phyloP scores from a whole-genome alignment of 1,140 invertebrate species.

The Pogonomyrmex californicus region DNA sequence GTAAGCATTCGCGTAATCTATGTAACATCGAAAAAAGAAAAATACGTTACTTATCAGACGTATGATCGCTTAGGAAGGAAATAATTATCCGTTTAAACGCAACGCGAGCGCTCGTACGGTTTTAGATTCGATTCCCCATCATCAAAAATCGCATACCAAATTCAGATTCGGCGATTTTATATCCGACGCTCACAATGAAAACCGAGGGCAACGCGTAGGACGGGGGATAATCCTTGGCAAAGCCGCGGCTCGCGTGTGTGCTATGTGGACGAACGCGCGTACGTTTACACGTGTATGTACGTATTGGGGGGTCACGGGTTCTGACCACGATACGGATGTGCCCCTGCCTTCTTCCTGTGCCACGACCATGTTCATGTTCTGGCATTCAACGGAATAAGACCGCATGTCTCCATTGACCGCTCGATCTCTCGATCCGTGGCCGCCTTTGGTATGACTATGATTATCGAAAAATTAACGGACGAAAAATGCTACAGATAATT shows the following conservation, averaged over 20 bases:
- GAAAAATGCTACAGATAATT: not conserved
- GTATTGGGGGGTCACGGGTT: slow-evolving; percentile 85
- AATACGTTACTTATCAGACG: not conserved
- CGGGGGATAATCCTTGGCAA: slow-evolving; percentile 84
- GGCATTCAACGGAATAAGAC: slow-evolving; percentile 83
- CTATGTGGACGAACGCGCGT: slow-evolving; percentile 69
- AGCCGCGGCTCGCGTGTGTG: slow-evolving; percentile 77
- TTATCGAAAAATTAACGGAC: slow-evolving; percentile 36
- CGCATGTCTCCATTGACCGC: slow-evolving; percentile 78
- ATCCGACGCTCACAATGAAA: slow-evolving; percentile 58
- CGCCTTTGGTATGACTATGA: slow-evolving; percentile 13
- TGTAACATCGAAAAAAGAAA: not conserved
- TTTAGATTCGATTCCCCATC: slow-evolving; percentile 11
- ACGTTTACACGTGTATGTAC: slow-evolving; percentile 79
- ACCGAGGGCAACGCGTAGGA: slow-evolving; percentile 62
- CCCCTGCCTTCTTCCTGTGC: slow-evolving; percentile 87
- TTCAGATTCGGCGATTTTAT: slow-evolving; percentile 12
- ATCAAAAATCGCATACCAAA: slow-evolving; percentile 37
- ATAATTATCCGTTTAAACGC: slow-evolving; percentile 45
- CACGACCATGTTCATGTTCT: slow-evolving; percentile 82
- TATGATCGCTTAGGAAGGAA: slow-evolving; percentile 5
- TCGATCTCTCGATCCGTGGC: slow-evolving; percentile 77
- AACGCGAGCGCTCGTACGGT: not conserved
- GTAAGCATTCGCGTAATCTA: not conserved
- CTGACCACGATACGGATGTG: slow-evolving; percentile 87